Conservation (phyloP, 2,797 vertebrate genomes). For the Buphagus erythrorhynchus region DNA sequence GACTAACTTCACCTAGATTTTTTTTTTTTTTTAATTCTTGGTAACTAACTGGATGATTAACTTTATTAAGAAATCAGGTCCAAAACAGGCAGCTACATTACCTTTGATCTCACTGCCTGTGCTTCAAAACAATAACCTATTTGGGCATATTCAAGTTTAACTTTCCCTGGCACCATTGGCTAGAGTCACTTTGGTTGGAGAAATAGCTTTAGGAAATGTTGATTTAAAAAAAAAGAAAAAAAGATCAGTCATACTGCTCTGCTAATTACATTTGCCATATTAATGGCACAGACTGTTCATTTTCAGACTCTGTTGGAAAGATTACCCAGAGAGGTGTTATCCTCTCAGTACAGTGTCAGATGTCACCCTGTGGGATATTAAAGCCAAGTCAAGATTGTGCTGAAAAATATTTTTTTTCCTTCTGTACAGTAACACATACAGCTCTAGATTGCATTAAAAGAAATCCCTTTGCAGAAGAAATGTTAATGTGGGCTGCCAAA, state of each 20-base stretch:
- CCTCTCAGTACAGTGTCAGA: conserved; percentile 39
- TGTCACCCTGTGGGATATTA: conserved; percentile 68
- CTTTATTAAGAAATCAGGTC: background rate
- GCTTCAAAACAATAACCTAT: background rate
- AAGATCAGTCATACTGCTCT: background rate
- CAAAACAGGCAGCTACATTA: background rate
- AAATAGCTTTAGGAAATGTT: conserved; percentile 59
- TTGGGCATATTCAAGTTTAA: background rate
- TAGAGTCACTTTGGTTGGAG: background rate
- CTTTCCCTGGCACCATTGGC: background rate
- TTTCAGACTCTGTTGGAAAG: conserved; percentile 61
- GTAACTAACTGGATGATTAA: background rate
- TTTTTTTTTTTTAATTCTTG: background rate
- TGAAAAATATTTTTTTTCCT: conserved; percentile 71
- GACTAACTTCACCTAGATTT: background rate
- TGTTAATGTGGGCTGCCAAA: conserved; percentile 62
- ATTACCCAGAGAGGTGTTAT: conserved; percentile 64
- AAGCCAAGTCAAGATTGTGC: conserved; percentile 58
- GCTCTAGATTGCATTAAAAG: conserved; percentile 18
- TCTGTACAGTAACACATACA: conserved; percentile 49
- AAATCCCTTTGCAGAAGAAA: conserved; percentile 62
- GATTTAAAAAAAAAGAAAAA: background rate
- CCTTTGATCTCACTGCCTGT: background rate
- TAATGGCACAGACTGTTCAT: conserved; percentile 52
- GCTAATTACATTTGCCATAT: conserved; percentile 49